phyloP scores from a whole-genome alignment of 1,140 invertebrate genomes.

The Apis cerana region DNA sequence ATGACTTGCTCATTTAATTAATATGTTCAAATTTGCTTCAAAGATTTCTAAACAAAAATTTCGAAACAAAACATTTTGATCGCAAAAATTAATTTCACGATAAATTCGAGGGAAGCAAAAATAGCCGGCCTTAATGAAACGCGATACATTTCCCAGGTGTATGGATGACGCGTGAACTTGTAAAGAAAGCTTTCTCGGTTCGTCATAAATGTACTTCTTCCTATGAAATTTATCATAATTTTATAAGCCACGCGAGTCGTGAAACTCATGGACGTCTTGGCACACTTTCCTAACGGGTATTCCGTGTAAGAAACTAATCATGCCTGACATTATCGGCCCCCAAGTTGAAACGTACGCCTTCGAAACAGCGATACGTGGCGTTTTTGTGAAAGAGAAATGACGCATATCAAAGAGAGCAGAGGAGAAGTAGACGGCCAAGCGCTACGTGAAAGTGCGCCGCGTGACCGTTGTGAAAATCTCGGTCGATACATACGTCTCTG shows the following conservation, averaged over 20 bases:
- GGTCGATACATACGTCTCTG: slow-evolving; percentile 55
- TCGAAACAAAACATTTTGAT: neutral
- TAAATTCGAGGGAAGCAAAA: slow-evolving; percentile 9
- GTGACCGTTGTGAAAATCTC: slow-evolving; percentile 58
- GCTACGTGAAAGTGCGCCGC: slow-evolving; percentile 58
- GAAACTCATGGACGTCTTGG: slow-evolving; percentile 30
- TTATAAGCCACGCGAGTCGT: slow-evolving; percentile 7
- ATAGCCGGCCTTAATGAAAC: slow-evolving; percentile 11
- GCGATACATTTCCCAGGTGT: neutral
- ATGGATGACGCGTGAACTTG: neutral
- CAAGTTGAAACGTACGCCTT: neutral
- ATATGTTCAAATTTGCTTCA: neutral
- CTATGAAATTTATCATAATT: slow-evolving; percentile 41
- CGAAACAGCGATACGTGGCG: slow-evolving; percentile 19
- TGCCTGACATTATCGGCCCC: slow-evolving; percentile 24
- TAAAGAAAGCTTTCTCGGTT: slow-evolving; percentile 8
- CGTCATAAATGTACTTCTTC: neutral
- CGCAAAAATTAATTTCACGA: slow-evolving; percentile 4
- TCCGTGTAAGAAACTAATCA: slow-evolving; percentile 44
- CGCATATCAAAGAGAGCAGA: slow-evolving; percentile 44
- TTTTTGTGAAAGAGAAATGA: slow-evolving; percentile 61
- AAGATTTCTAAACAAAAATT: neutral
- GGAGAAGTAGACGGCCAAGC: slow-evolving; percentile 52
- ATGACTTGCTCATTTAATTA: too few relatives aligned
- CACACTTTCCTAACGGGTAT: slow-evolving; percentile 42